Percentiles rank a stretch among this genome's conserved stretches.
These are phyloP conservation scores for Drosophila persimilis DNA, from an alignment of 1,140 invertebrate species.

Conservation along the genomic window DNA sequence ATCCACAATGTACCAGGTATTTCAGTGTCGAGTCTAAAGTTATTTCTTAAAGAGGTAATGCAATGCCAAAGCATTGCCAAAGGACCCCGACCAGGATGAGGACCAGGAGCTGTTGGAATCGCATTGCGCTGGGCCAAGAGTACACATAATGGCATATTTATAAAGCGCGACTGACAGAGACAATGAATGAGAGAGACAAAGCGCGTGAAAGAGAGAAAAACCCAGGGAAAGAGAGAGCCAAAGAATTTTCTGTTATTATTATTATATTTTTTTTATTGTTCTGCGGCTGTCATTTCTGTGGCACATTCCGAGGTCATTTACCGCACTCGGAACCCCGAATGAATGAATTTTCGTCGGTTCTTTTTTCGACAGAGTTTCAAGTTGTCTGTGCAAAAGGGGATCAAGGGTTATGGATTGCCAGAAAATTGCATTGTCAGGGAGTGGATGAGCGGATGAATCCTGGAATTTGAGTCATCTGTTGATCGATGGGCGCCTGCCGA, in stretches of 20 bases:
- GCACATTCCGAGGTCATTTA: constrained; percentile 69
- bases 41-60: constrained; percentile 37
- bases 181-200: constrained; percentile 42
- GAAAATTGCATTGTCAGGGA: constrained; percentile 47
- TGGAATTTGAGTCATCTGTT: constrained; percentile 44
- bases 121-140: constrained; percentile 64
- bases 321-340: constrained; percentile 33
- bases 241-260: constrained; percentile 14
- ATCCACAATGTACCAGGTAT: no score
- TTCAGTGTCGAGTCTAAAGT: not conserved
- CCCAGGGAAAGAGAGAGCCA: constrained; percentile 3
- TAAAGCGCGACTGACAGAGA: constrained; percentile 52
- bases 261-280: constrained; percentile 37
- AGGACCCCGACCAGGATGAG: constrained; percentile 19
- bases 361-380: constrained; percentile 28
- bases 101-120: constrained; percentile 16
- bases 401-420: constrained; percentile 48
- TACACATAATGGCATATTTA: constrained; percentile 79
- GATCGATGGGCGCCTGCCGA: constrained; percentile 32
- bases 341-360: no score
- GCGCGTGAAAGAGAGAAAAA: not conserved
- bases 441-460: constrained; percentile 3
- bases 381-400: constrained; percentile 33
- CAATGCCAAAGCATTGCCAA: constrained; percentile 31
- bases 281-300: constrained; percentile 49